Base-by-base conservation (phyloP, 2,797 vertebrate species). In the Semotilus atromaculatus region DNA sequence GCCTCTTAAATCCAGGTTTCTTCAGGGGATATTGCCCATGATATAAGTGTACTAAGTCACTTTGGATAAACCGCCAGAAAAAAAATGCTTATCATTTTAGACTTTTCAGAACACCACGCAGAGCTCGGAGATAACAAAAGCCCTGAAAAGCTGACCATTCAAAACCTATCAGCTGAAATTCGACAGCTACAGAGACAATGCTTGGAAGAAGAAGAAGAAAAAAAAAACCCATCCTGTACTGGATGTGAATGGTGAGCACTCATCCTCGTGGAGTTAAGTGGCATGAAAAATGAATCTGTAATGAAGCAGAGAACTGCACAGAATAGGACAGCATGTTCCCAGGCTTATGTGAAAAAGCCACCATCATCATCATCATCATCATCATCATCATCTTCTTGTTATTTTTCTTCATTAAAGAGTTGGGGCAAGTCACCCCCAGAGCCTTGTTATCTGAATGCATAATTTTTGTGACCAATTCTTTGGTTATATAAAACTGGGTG, bases 341-440 rank as follows among this genome's bases (percentile, higher is more conserved):
- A 55, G 40, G 48, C 64, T 34, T 45, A 78, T 83, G 58, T 66
- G 40, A 45, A 53, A 80, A 73, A 38, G 60, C 51, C 71, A 82
- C 23, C 70, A 70, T 26, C 38, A 21, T 64, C 66, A 11, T 13
- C n/a, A 40, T 62, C 68, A 8, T 58, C 26, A 1, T 58, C 80
- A 74, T 71, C 36, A 43, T 74, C 70, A 10, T 51, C 29, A 0
- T 73, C 80, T 1, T 51, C 16, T 51, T n/a, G n/a, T n/a, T n/a
- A n/a, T n/a, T n/a, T n/a, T n/a, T 51, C 18, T 19, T 51, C 36
- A 10, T 75, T 29, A 43, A 71, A 83, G 75, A 85, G 85, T 83
- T 87, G 88, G 83, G 83, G 64, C 77, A 78, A 68, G 45, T 87
- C 86, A 85, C 40, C 45, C 72, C 18, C 38, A 26, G 45, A 66